Evolutionary conservation across 1,140 invertebrate species (phyloP).

Genomic region (Drosophila varians): DNA sequence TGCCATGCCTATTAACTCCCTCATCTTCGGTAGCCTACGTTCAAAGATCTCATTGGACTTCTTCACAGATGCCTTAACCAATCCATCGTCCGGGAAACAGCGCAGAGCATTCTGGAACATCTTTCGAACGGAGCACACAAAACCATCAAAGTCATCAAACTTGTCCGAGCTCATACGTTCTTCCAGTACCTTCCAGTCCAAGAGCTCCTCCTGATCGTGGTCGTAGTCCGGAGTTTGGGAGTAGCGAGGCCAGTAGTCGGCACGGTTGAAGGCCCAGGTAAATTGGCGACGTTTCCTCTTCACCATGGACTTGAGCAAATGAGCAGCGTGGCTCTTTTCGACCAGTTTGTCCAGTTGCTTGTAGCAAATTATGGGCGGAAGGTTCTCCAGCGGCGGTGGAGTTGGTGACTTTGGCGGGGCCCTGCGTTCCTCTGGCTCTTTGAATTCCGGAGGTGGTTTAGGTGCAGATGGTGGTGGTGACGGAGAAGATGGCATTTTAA

Average conservation of each 20-base stretch:
- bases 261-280: constrained; percentile 28
- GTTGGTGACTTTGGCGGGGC: background rate
- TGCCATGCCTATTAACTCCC: constrained; percentile 4
- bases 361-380: background rate
- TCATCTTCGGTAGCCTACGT: constrained; percentile 1
- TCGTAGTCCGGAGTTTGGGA: constrained; percentile 16
- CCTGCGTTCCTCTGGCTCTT: background rate
- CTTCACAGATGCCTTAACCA: constrained; percentile 8
- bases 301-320: constrained; percentile 3
- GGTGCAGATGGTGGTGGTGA: background rate
- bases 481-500: background rate
- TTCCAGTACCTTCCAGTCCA: constrained; percentile 27
- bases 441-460: background rate
- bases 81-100: constrained; percentile 27
- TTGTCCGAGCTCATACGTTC: background rate
- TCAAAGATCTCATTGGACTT: constrained; percentile 27
- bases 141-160: constrained; percentile 5
- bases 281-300: constrained; percentile 7
- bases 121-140: constrained; percentile 2
- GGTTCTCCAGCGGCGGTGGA: background rate
- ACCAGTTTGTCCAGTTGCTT: constrained; percentile 17
- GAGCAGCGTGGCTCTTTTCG: constrained; percentile 17
- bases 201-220: background rate
- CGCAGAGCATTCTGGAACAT: constrained; percentile 47
- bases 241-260: constrained; percentile 15